These are phyloP conservation scores for Thunnus albacares DNA, from an alignment of 2,797 vertebrate genomes.

Conservation along the genomic window DNA sequence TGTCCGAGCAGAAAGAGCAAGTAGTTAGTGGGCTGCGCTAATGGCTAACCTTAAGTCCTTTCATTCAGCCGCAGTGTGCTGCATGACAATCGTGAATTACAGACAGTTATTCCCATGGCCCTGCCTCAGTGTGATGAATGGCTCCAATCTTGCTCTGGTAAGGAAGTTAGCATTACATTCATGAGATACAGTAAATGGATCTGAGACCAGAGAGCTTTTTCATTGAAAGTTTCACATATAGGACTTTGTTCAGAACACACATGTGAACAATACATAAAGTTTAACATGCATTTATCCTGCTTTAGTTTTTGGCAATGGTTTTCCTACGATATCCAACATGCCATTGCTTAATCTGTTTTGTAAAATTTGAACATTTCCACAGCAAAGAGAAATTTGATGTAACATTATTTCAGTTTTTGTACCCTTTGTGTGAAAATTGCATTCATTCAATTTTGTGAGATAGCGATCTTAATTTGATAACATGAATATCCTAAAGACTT, in stretches of 20 bases:
- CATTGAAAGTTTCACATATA: constrained; percentile 23
- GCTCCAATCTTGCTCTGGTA: constrained; percentile 53
- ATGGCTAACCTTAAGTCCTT: constrained; percentile 66
- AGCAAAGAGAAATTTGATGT: not conserved
- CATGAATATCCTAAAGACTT: not conserved
- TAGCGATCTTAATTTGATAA: constrained; percentile 19
- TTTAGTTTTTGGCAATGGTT: not conserved
- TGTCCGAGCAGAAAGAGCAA: constrained; percentile 51
- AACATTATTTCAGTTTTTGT: not conserved
- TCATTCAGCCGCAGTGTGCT: constrained; percentile 51
- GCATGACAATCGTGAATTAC: constrained; percentile 68
- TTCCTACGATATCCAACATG: constrained; percentile 13
- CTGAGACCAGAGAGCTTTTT: constrained; percentile 42
- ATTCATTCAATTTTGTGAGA: constrained; percentile 1
- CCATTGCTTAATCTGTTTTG: not conserved
- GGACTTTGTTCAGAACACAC: constrained; percentile 16
- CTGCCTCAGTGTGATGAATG: constrained; percentile 67
- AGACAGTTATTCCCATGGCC: constrained; percentile 62
- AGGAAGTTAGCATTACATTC: constrained; percentile 57
- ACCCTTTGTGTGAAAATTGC: constrained; percentile 1
- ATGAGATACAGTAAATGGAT: constrained; percentile 52
- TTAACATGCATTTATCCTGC: constrained; percentile 2
- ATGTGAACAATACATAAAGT: constrained; percentile 7
- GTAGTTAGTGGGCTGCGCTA: constrained; percentile 48
- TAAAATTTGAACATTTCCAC: not conserved